Base-by-base conservation (phyloP, 1,140 invertebrate genomes). In the Trichomalopsis sarcophagae region DNA sequence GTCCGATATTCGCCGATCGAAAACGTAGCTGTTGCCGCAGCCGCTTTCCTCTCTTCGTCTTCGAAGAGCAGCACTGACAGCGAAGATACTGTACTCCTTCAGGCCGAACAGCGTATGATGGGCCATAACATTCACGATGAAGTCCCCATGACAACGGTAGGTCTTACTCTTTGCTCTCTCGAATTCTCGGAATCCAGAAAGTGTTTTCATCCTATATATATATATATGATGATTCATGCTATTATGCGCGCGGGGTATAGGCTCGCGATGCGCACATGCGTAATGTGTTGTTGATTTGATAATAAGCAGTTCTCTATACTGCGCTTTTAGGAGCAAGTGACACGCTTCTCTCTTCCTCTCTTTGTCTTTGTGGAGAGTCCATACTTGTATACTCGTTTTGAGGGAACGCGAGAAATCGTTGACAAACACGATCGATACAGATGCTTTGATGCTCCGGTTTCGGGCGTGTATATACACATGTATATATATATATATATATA, bases 71-170 rank as follows among this genome's bases (percentile, higher is more conserved):
- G 50, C 68, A 3, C 7, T 14, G 55, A 80, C 76, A 66, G 47
- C 13, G 47, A 81, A 84, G n/a, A 23, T 10, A n/a, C 44, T 11
- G 33, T 68, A 76, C 73, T 55, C 73, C 47, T 55, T 17, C 62
- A 75, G 27, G 7, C 62, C 30, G 40, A 79, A 30, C 85, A 83
- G 78, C 87, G 74, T 89, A 90, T 88, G 86, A 91, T 90, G 90
- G 89, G 84, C 77, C 86, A 88, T 80, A 84, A 78, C 84, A 85
- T 82, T 33, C 89, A 90, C 47, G 91, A 92, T 89, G 91, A 93
- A 68, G 85, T 88, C 86, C 88, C 92, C 55, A 92, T 92, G 91
- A 92, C 92, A 85, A 92, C 91, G 75, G 92, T 93, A 82, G 88
- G 90, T 87, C 47, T 13, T 10, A 23, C 7, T 71, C 13, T 77